Conservation (phyloP, 2,797 vertebrate species). For the Lemur catta region DNA sequence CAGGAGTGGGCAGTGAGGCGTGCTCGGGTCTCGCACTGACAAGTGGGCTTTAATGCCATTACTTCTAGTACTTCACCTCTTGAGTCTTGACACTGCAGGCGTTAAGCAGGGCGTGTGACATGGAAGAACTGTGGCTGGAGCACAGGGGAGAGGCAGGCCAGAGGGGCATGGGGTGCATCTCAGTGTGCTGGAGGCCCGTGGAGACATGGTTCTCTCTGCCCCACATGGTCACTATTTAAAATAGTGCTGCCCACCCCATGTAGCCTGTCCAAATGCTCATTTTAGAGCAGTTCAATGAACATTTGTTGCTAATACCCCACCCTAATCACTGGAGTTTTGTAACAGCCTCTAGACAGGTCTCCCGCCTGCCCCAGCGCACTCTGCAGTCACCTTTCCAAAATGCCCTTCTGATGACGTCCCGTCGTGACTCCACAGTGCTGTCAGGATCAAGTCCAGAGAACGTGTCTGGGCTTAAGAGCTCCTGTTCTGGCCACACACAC, state of each 20-base stretch:
- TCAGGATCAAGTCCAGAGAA: not conserved
- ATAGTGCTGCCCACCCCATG: accelerated
- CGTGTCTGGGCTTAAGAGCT: not conserved
- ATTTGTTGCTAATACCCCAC: not conserved
- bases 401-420: not conserved
- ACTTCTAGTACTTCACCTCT: not conserved
- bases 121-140: not conserved
- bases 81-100: not conserved
- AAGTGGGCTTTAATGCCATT: not conserved
- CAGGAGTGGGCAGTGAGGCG: not conserved
- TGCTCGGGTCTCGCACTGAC: not conserved
- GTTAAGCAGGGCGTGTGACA: not conserved
- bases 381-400: not conserved
- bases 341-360: not conserved
- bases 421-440: not conserved
- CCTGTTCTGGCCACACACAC: not conserved
- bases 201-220: not conserved
- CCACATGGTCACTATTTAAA: not conserved
- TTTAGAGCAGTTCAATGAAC: not conserved
- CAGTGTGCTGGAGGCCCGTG: not conserved
- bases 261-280: not conserved
- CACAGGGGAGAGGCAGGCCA: not conserved
- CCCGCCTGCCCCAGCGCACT: not conserved
- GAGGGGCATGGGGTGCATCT: not conserved
- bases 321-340: not conserved